Conservation (phyloP, 2,888 invertebrate genomes). For the Pristionchus japonicus region DNA sequence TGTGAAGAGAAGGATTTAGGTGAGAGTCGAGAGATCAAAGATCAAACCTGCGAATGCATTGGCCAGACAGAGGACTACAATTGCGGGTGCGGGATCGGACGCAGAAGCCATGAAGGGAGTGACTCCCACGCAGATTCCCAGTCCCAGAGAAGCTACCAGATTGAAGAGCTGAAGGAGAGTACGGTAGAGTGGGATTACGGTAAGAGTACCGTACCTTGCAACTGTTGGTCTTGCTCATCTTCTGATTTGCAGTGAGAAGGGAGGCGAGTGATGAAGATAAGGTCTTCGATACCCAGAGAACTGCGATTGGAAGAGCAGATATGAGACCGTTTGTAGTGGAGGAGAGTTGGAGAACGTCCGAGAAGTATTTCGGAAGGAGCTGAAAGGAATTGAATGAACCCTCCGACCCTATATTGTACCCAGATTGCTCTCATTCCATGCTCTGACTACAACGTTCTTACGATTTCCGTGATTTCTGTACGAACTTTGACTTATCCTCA, state of each 20-base stretch:
- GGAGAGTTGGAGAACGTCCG: slow-evolving; percentile 64
- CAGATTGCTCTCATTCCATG: neutral
- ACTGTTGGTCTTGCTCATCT: slow-evolving; percentile 52
- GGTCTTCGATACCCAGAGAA: slow-evolving; percentile 65
- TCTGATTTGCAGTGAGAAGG: slow-evolving; percentile 55
- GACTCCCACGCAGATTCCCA: slow-evolving; percentile 69
- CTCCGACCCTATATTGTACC: neutral
- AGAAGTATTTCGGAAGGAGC: slow-evolving; percentile 71
- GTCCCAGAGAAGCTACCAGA: slow-evolving; percentile 68
- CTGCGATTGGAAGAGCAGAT: slow-evolving; percentile 69
- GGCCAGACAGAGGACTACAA: slow-evolving; percentile 69
- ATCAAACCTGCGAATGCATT: slow-evolving; percentile 70
- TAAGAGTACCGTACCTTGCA: slow-evolving; percentile 52
- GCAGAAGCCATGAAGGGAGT: slow-evolving; percentile 65
- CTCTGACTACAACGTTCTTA: neutral
- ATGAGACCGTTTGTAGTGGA: slow-evolving; percentile 66
- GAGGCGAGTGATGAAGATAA: slow-evolving; percentile 69
- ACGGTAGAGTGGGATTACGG: neutral
- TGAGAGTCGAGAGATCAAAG: neutral
- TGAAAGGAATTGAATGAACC: slow-evolving; percentile 48
- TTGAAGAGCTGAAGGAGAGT: slow-evolving; percentile 55
- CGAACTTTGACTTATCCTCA: neutral
- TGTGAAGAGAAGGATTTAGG: slow-evolving; percentile 45
- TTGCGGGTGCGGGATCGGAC: slow-evolving; percentile 56
- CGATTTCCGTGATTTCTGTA: neutral